Percentiles rank a stretch among this genome's conserved stretches.
Evolutionary conservation across 2,113 vertebrate genomes (phyloP).

Genomic region (Anolis sagrei): DNA sequence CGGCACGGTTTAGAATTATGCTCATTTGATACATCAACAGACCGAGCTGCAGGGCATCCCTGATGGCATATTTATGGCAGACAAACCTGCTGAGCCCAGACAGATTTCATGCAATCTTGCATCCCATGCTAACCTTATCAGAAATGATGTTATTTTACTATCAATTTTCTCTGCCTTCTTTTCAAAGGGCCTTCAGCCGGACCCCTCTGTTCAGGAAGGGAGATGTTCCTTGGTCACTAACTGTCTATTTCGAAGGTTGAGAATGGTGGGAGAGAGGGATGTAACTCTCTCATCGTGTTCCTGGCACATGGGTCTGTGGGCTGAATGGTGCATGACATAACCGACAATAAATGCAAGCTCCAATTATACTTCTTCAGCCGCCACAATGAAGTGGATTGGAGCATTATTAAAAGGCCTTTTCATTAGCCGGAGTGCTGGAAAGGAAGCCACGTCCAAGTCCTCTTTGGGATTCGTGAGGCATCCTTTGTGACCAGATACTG

Average conservation of each 20-base stretch:
- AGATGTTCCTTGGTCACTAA: constrained; percentile 6
- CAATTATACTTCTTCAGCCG: constrained; percentile 66
- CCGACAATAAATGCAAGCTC: constrained; percentile 52
- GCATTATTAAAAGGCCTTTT: constrained; percentile 71
- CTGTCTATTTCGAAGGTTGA: background rate
- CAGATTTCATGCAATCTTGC: background rate
- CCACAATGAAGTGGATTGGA: constrained; percentile 68
- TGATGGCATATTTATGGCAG: background rate
- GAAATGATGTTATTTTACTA: constrained; percentile 9
- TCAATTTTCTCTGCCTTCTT: background rate
- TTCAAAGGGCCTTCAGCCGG: background rate
- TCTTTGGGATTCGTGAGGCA: constrained; percentile 58
- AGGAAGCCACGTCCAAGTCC: constrained; percentile 62
- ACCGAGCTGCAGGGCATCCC: background rate
- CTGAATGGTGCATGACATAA: constrained; percentile 63
- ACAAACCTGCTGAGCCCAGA: background rate
- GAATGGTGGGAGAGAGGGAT: background rate
- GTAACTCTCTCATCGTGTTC: background rate
- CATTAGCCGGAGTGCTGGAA: constrained; percentile 65
- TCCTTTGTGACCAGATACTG: constrained; percentile 17
- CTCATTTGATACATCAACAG: background rate
- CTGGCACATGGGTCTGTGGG: constrained; percentile 2
- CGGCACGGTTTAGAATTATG: background rate
- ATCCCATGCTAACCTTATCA: background rate
- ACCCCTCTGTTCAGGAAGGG: fast-evolving